Conservation (phyloP, 2,113 vertebrate genomes). For the Thalassarche chlororhynchos region DNA sequence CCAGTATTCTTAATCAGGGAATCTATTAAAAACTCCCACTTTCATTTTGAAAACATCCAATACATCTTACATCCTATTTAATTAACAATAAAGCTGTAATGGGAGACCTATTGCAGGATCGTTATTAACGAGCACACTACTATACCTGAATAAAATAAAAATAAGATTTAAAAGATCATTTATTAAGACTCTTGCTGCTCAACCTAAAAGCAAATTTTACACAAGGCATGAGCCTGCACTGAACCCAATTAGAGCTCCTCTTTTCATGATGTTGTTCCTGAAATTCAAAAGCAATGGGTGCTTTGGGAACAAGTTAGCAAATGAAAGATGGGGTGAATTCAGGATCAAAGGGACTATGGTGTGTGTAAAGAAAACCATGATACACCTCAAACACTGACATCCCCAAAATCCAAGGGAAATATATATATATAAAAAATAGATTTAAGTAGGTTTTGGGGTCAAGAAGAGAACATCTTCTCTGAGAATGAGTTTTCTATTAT, state of each 20-base stretch:
- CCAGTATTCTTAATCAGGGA: neutral
- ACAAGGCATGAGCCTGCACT: neutral
- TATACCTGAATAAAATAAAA: constrained; percentile 52
- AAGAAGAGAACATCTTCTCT: neutral
- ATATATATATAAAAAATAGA: neutral
- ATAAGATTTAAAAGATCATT: constrained; percentile 41
- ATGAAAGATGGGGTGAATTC: neutral
- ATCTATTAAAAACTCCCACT: constrained; percentile 34
- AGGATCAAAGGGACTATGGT: neutral
- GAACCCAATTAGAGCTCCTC: constrained; percentile 5
- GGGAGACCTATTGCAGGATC: neutral
- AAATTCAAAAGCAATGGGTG: neutral
- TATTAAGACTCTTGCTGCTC: constrained; percentile 24
- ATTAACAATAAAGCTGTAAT: constrained; percentile 43
- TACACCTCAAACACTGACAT: neutral
- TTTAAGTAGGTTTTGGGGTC: neutral
- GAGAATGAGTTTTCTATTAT: neutral
- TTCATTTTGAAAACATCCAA: constrained; percentile 37
- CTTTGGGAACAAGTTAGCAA: neutral
- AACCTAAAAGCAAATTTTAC: constrained; percentile 13
- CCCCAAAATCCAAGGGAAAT: neutral
- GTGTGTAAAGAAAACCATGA: neutral
- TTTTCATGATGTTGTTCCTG: neutral
- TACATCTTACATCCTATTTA: constrained; percentile 29
- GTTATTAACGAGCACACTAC: neutral